phyloP scores from a whole-genome alignment of 2,888 invertebrate species.

The Diachrysia chrysitis region DNA sequence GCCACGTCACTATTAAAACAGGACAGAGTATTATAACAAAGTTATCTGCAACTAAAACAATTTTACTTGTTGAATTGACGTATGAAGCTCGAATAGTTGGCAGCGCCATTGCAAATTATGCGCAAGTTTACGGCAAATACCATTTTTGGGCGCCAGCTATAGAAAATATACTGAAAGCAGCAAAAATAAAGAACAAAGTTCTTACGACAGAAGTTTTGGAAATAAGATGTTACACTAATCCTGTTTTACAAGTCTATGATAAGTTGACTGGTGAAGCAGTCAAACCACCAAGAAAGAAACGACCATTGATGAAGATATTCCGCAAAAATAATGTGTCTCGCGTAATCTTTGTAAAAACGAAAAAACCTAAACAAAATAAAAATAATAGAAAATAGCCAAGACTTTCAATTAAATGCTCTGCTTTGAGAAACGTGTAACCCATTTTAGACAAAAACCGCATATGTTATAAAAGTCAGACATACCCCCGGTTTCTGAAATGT shows the following conservation, averaged over 20 bases:
- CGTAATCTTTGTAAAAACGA: slow-evolving; percentile 38
- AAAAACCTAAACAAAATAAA: slow-evolving; percentile 25
- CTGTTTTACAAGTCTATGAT: slow-evolving; percentile 68
- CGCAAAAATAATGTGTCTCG: slow-evolving; percentile 39
- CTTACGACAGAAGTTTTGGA: slow-evolving; percentile 72
- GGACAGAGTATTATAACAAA: slow-evolving; percentile 65
- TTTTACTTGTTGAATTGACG: slow-evolving; percentile 68
- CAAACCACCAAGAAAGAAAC: slow-evolving; percentile 26
- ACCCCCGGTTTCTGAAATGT: too few relatives aligned
- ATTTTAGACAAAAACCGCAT: too few relatives aligned
- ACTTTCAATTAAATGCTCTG: too few relatives aligned
- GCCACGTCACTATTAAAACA: slow-evolving; percentile 62
- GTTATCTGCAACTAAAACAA: slow-evolving; percentile 68
- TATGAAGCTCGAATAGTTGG: slow-evolving; percentile 71
- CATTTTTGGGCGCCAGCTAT: slow-evolving; percentile 78
- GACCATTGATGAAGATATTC: slow-evolving; percentile 42
- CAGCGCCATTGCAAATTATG: slow-evolving; percentile 72
- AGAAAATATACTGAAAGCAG: slow-evolving; percentile 73
- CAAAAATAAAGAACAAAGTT: slow-evolving; percentile 70
- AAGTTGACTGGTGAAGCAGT: slow-evolving; percentile 59
- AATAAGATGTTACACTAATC: slow-evolving; percentile 72
- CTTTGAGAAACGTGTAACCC: too few relatives aligned
- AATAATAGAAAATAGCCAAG: slow-evolving; percentile 9
- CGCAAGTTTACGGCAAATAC: slow-evolving; percentile 73
- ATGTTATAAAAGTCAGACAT: too few relatives aligned